phyloP scores from a whole-genome alignment of 2,113 vertebrate genomes.

The Scomber scombrus region DNA sequence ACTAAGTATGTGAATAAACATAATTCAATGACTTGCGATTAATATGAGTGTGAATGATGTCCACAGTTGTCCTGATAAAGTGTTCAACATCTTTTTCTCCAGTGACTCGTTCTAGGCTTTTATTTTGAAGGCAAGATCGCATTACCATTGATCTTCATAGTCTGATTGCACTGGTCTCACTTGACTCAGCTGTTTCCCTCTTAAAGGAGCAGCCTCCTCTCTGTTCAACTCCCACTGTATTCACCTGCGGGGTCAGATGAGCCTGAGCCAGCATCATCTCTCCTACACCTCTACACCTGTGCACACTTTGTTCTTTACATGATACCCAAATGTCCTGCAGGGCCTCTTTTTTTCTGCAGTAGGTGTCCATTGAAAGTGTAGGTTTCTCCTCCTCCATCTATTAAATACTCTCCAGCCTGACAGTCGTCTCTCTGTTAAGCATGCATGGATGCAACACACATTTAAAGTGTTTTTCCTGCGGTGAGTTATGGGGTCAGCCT shows the following conservation, averaged over 20 bases:
- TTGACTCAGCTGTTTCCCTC: constrained; percentile 16
- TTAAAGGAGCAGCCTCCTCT: background rate
- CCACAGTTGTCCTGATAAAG: background rate
- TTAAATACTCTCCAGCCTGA: background rate
- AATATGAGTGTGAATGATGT: background rate
- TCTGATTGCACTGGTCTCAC: background rate
- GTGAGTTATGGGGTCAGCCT: constrained; percentile 26
- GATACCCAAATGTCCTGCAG: background rate
- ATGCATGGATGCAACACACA: constrained; percentile 17
- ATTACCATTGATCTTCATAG: background rate
- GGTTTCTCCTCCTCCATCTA: background rate
- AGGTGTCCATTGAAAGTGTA: background rate
- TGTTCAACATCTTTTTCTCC: background rate
- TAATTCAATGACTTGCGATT: too few species aligned
- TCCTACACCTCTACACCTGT: background rate
- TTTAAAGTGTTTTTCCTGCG: constrained; percentile 17
- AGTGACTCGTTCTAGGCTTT: constrained; percentile 16
- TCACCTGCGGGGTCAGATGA: background rate
- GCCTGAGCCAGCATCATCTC: too few species aligned
- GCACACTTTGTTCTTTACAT: background rate
- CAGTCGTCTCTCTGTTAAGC: background rate
- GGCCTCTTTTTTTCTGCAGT: background rate
- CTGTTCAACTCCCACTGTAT: background rate
- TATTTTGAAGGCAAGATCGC: constrained; percentile 42
- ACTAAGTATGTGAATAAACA: too few species aligned